phyloP scores from a whole-genome alignment of 2,797 vertebrate genomes.

The Passerculus sandwichensis region DNA sequence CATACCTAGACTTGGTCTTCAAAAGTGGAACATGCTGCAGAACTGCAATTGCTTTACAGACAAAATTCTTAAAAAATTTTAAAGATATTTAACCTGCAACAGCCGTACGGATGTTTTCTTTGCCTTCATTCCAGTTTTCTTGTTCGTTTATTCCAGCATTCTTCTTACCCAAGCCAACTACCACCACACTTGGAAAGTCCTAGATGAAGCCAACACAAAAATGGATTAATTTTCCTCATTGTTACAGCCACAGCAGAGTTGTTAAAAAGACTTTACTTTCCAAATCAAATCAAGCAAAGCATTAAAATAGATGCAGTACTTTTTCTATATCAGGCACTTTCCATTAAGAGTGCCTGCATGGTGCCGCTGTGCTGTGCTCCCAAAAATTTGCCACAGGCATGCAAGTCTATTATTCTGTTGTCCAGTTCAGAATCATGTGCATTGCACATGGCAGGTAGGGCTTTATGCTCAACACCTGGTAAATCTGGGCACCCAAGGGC shows the following conservation, averaged over 20 bases:
- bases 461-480: background rate
- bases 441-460: background rate
- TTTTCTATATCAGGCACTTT: background rate
- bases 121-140: conserved; percentile 91
- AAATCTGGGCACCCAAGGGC: background rate
- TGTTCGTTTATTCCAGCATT: conserved; percentile 81
- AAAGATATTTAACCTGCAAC: conserved; percentile 82
- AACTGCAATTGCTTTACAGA: background rate
- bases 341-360: background rate
- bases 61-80: background rate
- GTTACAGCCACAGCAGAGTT: background rate
- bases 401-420: background rate
- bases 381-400: background rate
- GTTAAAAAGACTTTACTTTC: background rate
- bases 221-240: background rate
- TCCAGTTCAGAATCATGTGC: background rate
- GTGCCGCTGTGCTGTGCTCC: background rate
- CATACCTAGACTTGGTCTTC: background rate
- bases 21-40: background rate
- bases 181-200: conserved; percentile 90
- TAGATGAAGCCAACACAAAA: conserved; percentile 62
- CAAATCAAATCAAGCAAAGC: background rate
- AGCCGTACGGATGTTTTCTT: conserved; percentile 91
- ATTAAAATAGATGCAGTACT: background rate
- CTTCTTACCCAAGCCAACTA: conserved; percentile 89